Evolutionary conservation across 2,797 vertebrate genomes (phyloP), one percentile per base, ranked within the genome.

Genomic region (Pristis pectinata): DNA sequence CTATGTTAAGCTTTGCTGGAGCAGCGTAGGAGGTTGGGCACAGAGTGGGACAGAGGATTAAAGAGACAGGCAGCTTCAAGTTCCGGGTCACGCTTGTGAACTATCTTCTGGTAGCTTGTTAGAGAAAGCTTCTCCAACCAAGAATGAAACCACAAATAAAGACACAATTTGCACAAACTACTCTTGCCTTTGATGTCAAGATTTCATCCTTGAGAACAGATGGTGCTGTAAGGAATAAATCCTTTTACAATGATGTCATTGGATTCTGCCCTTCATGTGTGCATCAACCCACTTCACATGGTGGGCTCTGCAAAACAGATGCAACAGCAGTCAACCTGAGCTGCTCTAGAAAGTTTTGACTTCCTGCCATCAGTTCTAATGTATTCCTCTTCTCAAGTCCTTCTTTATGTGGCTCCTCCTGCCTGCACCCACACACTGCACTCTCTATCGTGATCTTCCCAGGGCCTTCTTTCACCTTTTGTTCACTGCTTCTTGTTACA

Each of bases 181-280:
- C 53, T 56, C 17, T 87, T 17, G 27, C 13, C 30, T 87, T 59
- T 87, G 34, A 59, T 59, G 27, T 59, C 13, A 53, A 87, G 53
- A 59, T 59, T 87, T 87, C 30, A 87, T n/a, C 83, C 53, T 87
- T 59, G 83, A 87, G 30, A 87, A 87, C 53, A 59, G 53, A 87
- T 59, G 83, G 30, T 59, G 49, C 53, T 34, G 53, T 5, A 27
- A 59, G 53, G 82, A 85, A 53, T 44, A 27, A 49, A 53, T 49
- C 49, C 44, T 15, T 59, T 56, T 30, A 34, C 49, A 34, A 13
- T 87, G 83, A 59, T 3, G 2, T 17, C 53, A 59, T 30, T 87
- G 83, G 2, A n/a, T n/a, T 83, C 30, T 34, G 27, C 56, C 30
- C 27, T 34, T 59, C 2, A 30, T 59, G 53, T 87, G 83, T 85